A percentile compares a stretch with the other conserved stretches of the same genome.
Conservation (phyloP, 1,140 invertebrate genomes). For the Drosophila equinoxialis region DNA sequence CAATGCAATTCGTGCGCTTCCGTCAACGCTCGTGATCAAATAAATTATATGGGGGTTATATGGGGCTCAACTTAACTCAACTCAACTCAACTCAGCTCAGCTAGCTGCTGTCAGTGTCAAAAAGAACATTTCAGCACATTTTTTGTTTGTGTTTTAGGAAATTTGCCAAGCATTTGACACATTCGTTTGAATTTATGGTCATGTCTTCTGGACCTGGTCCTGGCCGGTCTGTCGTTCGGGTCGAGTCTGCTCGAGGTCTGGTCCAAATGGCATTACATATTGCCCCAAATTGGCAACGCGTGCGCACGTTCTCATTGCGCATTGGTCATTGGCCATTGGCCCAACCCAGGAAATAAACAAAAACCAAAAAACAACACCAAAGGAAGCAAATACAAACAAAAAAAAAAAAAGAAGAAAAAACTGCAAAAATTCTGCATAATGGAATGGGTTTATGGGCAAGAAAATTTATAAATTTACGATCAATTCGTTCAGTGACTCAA, state of each 20-base stretch:
- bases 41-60: conserved; percentile 20
- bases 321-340: not conserved
- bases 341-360: conserved; percentile 26
- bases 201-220: conserved; percentile 25
- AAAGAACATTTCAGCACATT: conserved; percentile 62
- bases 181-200: conserved; percentile 64
- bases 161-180: conserved; percentile 63
- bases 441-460: not conserved
- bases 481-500: conserved; percentile 1
- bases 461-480: not conserved
- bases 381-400: not conserved
- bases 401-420: not conserved
- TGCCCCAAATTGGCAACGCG: conserved; percentile 64
- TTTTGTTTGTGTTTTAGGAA: conserved; percentile 52
- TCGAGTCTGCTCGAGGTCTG: not conserved
- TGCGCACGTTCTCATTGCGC: conserved; percentile 20
- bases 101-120: conserved; percentile 54
- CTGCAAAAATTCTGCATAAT: conserved; percentile 8
- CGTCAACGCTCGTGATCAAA: conserved; percentile 55
- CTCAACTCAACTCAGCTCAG: too few species aligned
- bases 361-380: not conserved
- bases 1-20: conserved; percentile 65
- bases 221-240: not conserved
- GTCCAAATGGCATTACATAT: conserved; percentile 66
- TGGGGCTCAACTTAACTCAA: not conserved